These are phyloP conservation scores for Staurois parvus DNA, from an alignment of 2,797 vertebrate species.

Conservation along the genomic window DNA sequence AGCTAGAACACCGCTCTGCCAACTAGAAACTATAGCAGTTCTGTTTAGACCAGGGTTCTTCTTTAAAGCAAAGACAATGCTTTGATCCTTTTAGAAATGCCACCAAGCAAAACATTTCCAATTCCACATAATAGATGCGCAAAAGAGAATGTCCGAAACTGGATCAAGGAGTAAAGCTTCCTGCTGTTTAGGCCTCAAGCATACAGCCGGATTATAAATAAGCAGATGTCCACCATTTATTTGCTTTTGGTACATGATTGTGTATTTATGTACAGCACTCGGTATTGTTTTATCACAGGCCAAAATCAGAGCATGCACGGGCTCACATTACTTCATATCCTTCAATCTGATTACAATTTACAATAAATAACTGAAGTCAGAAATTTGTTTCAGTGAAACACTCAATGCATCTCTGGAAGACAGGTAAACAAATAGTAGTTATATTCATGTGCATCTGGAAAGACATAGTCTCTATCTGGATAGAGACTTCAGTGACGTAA, in stretches of 20 bases:
- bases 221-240: constrained; percentile 30
- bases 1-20: no score
- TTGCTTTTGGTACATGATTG: constrained; percentile 18
- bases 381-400: not conserved
- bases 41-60: not conserved
- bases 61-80: not conserved
- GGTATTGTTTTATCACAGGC: constrained; percentile 27
- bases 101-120: not conserved
- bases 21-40: not conserved
- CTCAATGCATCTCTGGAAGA: not conserved
- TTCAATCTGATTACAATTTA: constrained; percentile 9
- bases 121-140: not conserved
- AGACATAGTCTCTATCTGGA: not conserved
- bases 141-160: not conserved
- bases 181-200: constrained; percentile 3
- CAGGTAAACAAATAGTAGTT: constrained; percentile 2
- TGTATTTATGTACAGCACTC: constrained; percentile 32
- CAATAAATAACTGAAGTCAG: not conserved
- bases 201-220: constrained; percentile 17
- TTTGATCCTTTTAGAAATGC: not conserved
- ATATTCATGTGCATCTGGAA: not conserved
- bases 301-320: not conserved
- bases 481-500: not conserved
- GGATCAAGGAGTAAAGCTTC: not conserved
- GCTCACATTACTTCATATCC: not conserved